Conservation (phyloP, 2,797 vertebrate genomes). For the Decapterus maruadsi region DNA sequence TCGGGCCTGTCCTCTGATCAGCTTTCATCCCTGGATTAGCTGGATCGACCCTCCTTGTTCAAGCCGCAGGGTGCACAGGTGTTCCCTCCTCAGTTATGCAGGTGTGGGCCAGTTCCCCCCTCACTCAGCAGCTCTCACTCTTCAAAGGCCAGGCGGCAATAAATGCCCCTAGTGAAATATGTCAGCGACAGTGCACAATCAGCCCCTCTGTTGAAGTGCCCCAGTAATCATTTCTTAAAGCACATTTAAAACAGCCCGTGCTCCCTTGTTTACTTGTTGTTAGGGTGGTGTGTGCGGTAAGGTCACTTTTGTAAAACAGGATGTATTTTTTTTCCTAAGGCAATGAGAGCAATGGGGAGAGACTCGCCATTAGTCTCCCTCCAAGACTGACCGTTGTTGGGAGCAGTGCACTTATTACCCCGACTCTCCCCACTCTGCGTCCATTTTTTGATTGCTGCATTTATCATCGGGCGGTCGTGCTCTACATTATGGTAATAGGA, state of each 20-base stretch:
- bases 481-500: slow-evolving; percentile 86
- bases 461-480: slow-evolving; percentile 81
- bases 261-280: slow-evolving; percentile 69
- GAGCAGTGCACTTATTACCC: slow-evolving; percentile 80
- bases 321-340: slow-evolving; percentile 17
- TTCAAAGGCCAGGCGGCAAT: slow-evolving; percentile 82
- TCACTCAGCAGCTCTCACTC: slow-evolving; percentile 77
- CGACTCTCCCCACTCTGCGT: slow-evolving; percentile 79
- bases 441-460: slow-evolving; percentile 86
- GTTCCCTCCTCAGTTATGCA: slow-evolving; percentile 84
- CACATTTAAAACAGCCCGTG: slow-evolving; percentile 37
- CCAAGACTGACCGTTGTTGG: slow-evolving; percentile 74
- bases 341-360: slow-evolving; percentile 43
- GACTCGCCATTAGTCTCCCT: slow-evolving; percentile 64
- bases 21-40: slow-evolving; percentile 80
- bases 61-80: slow-evolving; percentile 85
- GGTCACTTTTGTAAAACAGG: slow-evolving; percentile 49
- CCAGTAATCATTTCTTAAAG: slow-evolving; percentile 65
- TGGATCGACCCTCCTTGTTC: slow-evolving; percentile 73
- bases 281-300: slow-evolving; percentile 6
- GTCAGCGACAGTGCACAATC: slow-evolving; percentile 77
- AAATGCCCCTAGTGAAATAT: slow-evolving; percentile 81
- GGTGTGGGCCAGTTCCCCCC: slow-evolving; percentile 80
- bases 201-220: slow-evolving; percentile 66
- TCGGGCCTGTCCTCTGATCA: slow-evolving; percentile 80